Evolutionary conservation across 2,888 invertebrate species (phyloP), one percentile per base, ranked within the genome.

Genomic region (Cheilosia grossa): DNA sequence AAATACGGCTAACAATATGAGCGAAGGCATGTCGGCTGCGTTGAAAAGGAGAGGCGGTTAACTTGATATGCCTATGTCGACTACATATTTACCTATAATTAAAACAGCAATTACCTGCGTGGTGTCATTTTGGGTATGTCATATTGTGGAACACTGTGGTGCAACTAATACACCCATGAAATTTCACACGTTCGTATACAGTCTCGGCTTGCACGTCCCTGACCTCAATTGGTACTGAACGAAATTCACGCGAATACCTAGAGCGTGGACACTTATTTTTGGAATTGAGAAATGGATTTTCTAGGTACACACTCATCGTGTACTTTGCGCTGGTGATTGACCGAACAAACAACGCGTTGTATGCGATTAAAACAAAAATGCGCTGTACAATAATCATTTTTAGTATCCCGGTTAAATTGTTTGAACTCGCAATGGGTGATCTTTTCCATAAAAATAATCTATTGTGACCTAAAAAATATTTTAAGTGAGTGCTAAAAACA

Each of bases 211-310:
- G 9, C 2, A 17, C 37, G 70, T 21, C 70, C 70, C 51, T 72
- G 70, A 72, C 70, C 70, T 51, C 40, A 70, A 72, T 72, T 51
- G 37, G 10, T 37, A 37, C 13, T 21, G 40, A 59, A n/a, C 70
- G 58, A 70, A 47, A 47, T 47, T 49, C 58, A 13, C 58, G 47
- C 51, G 59, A 61, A 37, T 63, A 30, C 27, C n/a, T 42, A 61
- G 4, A 37, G 37, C 37, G 37, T 13, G 42, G 53, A 42, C 42
- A 53, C 37, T 63, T 73, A 73, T 73, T 73, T 73, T 73, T 40
- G 61, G 72, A 72, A 72, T 40, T 69, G 15, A 30, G 33, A 17
- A 59, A 17, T 47, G 17, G 9, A 9, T 47, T 17, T 19, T 19
- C 7, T 47, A 9, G 7, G 19, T 7, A 6, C 47, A 6, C 47